Conservation (phyloP, 1,140 invertebrate species). For the Elysia chlorotica region DNA sequence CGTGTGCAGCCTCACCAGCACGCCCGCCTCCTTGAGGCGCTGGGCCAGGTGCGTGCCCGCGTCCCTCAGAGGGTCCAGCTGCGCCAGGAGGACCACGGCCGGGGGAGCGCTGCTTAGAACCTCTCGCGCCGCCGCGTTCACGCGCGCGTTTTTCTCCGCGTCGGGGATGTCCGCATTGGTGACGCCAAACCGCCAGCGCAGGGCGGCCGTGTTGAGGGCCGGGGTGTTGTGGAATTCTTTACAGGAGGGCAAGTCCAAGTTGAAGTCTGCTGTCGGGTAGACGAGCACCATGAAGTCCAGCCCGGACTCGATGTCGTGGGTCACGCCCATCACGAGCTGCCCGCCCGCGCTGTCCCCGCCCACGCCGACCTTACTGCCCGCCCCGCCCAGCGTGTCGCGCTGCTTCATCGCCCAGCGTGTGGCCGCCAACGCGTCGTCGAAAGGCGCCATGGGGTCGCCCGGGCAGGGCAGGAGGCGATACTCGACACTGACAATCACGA, state of each 20-base stretch:
- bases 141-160: neutral
- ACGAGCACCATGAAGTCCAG: neutral
- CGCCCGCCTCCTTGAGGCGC: conserved; percentile 1
- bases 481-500: neutral
- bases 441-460: neutral
- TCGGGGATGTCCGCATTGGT: neutral
- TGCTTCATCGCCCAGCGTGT: neutral
- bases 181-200: neutral
- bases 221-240: conserved; percentile 1
- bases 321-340: neutral
- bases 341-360: neutral
- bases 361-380: neutral
- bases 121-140: neutral
- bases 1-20: neutral
- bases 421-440: neutral
- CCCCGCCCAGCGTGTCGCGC: neutral
- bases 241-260: neutral
- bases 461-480: conserved; percentile 3
- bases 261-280: no score
- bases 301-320: neutral
- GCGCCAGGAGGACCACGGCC: neutral
- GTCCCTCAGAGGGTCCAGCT: conserved; percentile 2
- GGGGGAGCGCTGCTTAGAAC: neutral
- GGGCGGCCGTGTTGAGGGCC: neutral
- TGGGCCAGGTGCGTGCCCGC: neutral